Conservation (phyloP, 2,888 invertebrate genomes). For the Diaprepes abbreviatus region DNA sequence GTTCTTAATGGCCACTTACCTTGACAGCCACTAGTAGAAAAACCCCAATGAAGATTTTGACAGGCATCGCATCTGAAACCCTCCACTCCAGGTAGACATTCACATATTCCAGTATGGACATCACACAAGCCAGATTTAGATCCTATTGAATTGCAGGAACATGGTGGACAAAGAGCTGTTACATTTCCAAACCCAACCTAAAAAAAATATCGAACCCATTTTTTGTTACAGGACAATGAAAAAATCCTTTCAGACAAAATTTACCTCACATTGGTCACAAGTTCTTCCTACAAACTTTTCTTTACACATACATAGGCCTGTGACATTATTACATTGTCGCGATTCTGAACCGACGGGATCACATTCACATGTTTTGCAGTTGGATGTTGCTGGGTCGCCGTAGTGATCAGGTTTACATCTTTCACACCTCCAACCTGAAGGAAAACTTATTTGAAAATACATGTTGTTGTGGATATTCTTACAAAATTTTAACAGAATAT, state of each 20-base stretch:
- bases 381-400: conserved; percentile 74
- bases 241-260: conserved; percentile 43
- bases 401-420: conserved; percentile 77
- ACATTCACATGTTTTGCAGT: conserved; percentile 85
- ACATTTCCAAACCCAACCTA: conserved; percentile 80
- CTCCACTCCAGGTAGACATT: conserved; percentile 82
- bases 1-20: conserved; percentile 73
- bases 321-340: conserved; percentile 77
- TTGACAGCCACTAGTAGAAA: conserved; percentile 76
- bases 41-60: conserved; percentile 78
- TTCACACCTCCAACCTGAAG: conserved; percentile 76
- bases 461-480: too few species aligned
- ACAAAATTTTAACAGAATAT: too few species aligned
- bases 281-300: conserved; percentile 79
- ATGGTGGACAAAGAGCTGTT: conserved; percentile 83
- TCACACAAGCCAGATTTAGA: conserved; percentile 80
- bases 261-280: conserved; percentile 77
- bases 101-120: conserved; percentile 81
- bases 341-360: conserved; percentile 80
- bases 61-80: conserved; percentile 84
- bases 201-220: conserved; percentile 1
- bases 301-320: conserved; percentile 84
- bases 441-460: too few species aligned
- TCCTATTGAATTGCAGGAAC: conserved; percentile 82
- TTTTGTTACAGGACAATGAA: too few species aligned